These are phyloP conservation scores for Streptopelia turtur DNA, from an alignment of 2,797 vertebrate species.

Conservation along the genomic window DNA sequence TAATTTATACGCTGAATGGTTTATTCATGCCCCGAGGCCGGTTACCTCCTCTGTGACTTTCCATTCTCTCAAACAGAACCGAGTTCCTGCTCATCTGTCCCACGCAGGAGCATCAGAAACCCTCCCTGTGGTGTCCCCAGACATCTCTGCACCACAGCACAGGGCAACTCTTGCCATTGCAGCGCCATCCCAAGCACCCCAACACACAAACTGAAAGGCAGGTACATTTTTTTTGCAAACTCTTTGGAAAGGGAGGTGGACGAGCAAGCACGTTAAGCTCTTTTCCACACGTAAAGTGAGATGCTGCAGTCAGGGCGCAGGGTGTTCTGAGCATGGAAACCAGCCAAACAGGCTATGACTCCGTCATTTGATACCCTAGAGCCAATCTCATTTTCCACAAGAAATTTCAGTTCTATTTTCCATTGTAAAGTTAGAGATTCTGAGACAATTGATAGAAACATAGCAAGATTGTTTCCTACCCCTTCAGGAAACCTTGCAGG, in stretches of 20 bases:
- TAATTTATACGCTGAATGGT: constrained; percentile 68
- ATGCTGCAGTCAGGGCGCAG: not conserved
- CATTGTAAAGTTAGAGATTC: not conserved
- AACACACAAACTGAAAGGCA: not conserved
- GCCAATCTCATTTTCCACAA: not conserved
- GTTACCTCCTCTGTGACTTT: constrained; percentile 58
- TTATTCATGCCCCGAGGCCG: constrained; percentile 65
- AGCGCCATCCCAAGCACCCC: not conserved
- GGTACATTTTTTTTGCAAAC: not conserved
- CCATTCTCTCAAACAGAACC: constrained; percentile 35
- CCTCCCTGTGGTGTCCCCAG: rapidly evolving
- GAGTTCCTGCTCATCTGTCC: not conserved
- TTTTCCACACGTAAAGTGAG: not conserved
- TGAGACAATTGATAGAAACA: not conserved
- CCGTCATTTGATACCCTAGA: not conserved
- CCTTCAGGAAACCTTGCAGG: constrained; percentile 6
- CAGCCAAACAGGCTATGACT: not conserved
- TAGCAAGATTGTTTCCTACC: not conserved
- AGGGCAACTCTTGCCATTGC: not conserved
- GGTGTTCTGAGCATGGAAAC: not conserved
- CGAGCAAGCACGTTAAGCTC: not conserved
- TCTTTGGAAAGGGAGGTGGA: not conserved
- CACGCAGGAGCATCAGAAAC: not conserved
- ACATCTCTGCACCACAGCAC: not conserved
- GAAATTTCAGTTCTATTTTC: not conserved